Base-by-base conservation (phyloP, 2,113 vertebrate genomes). In the Lophochroa leadbeateri region DNA sequence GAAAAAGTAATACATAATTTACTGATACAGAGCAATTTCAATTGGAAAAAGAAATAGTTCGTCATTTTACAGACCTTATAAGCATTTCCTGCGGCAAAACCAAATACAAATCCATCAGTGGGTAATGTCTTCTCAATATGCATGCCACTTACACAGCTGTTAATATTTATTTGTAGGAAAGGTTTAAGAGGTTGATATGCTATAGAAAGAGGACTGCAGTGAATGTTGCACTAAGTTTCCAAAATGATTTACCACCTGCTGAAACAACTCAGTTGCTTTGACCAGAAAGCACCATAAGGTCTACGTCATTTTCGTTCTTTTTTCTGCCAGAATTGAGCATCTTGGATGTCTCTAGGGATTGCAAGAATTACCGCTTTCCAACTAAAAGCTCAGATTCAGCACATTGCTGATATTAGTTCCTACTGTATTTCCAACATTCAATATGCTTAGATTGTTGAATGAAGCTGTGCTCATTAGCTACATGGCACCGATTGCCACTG, bases 101-200 rank as follows among this genome's bases (percentile, higher is more conserved):
- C 94, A 97, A 97, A 97, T 92, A 96, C 88, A 95, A 96, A 97
- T 95, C 96, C 92, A 96, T 97, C 96, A 97, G 82, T 49, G 44
- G 63, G 79, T 94, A 97, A 97, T 95, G 86, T 67, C 82, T 94
- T 94, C 96, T 95, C 94, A 91, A 96, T 91, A 96, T 37, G 53
- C 69, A 71, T 81, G 91, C 87, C 96, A 92, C 93, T 94, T 92
- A 91, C 27, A 96, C 88, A 92, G 96, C 95, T 95, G 95, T 96
- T 96, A 96, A 96, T 97, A 97, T 92, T 97, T 97, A 98, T 97
- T 97, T 97, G 91, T 87, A 79, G 86, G 82, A 76, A 83, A 97
- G 92, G 94, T 90, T 96, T 96, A 95, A 94, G 82, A 97, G 88
- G 83, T 76, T 95, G 90, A 86, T 86, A 86, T 29, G 70, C 61